Evolutionary conservation across 2,113 vertebrate genomes (phyloP).

Genomic region (Sitta europaea): DNA sequence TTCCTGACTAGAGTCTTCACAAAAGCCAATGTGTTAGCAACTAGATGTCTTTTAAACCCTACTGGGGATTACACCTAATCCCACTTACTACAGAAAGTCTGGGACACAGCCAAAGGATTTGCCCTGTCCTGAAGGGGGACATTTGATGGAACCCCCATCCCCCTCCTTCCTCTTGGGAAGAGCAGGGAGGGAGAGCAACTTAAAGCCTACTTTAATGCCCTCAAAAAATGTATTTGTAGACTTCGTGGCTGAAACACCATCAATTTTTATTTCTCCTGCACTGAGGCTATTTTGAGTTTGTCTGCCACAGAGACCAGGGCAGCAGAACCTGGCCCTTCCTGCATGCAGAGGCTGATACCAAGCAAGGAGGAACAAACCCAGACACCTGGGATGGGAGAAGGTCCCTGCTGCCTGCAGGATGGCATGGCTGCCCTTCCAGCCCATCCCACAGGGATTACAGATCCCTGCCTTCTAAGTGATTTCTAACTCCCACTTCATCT

Average conservation of each 20-base stretch:
- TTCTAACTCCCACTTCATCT: not conserved
- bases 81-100: not conserved
- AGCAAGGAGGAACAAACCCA: not conserved
- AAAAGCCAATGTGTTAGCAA: not conserved
- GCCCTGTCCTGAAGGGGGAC: not conserved
- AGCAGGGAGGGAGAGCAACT: not conserved
- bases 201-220: not conserved
- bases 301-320: not conserved
- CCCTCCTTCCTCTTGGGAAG: not conserved
- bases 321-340: not conserved
- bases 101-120: not conserved
- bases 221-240: not conserved
- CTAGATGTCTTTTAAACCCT: not conserved
- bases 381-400: not conserved
- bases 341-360: not conserved
- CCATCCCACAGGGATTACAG: not conserved
- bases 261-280: not conserved
- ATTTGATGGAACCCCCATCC: not conserved
- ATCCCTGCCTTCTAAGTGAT: not conserved
- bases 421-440: not conserved
- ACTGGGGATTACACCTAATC: not conserved
- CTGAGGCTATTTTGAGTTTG: not conserved
- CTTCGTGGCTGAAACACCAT: not conserved
- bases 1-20: not conserved
- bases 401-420: not conserved